Conservation (phyloP, 2,888 invertebrate genomes). For the Lasioglossum vierecki region DNA sequence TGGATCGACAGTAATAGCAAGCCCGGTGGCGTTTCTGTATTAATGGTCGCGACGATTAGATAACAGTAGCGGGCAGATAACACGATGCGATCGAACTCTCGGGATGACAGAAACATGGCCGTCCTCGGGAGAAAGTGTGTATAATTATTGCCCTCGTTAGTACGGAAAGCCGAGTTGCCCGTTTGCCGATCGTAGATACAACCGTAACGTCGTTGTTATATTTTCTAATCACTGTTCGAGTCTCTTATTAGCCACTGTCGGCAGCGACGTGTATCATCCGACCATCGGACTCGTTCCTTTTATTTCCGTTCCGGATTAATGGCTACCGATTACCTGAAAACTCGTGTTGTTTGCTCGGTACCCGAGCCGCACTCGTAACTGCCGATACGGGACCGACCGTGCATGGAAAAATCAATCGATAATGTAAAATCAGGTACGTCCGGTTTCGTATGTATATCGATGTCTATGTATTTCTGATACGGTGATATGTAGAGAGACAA, state of each 20-base stretch:
- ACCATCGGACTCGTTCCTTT: slow-evolving; percentile 10
- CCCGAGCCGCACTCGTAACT: neutral
- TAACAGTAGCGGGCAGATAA: slow-evolving; percentile 26
- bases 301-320: slow-evolving; percentile 20
- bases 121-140: slow-evolving; percentile 53
- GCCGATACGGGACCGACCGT: neutral
- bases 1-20: slow-evolving; percentile 31
- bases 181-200: slow-evolving; percentile 7
- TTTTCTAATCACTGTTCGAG: slow-evolving; percentile 44
- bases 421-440: neutral
- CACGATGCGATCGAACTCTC: slow-evolving; percentile 41
- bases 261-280: neutral
- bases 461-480: too few species aligned
- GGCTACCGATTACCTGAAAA: neutral
- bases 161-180: slow-evolving; percentile 1
- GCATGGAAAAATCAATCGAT: neutral
- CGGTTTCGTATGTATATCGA: too few species aligned
- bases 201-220: slow-evolving; percentile 36
- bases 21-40: slow-evolving; percentile 33
- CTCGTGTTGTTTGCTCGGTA: neutral
- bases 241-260: slow-evolving; percentile 22
- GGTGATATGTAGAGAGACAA: too few species aligned
- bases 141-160: slow-evolving; percentile 55
- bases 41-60: slow-evolving; percentile 34
- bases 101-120: slow-evolving; percentile 46